These are phyloP conservation scores for Polydrusus pterygomalis DNA, from an alignment of 2,888 invertebrate species.

Conservation along the genomic window DNA sequence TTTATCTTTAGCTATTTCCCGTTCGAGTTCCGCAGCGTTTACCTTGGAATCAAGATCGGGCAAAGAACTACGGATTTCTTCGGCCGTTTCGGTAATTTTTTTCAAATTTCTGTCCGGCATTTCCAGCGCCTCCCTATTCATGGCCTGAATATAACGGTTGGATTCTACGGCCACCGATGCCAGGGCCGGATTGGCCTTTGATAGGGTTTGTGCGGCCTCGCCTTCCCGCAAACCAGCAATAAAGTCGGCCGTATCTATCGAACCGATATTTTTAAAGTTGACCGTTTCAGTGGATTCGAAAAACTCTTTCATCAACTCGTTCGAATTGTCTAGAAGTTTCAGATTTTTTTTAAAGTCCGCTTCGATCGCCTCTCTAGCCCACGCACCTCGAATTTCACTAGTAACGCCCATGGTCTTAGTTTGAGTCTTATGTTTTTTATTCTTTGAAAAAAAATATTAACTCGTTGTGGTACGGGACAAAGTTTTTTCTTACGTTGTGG, in stretches of 20 bases:
- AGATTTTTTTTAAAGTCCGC: background rate
- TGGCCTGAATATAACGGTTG: conserved; percentile 1
- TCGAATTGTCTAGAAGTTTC: background rate
- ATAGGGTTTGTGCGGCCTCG: background rate
- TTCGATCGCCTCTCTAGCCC: background rate
- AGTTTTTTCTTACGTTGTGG: too few species aligned
- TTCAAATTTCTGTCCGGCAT: conserved; percentile 8
- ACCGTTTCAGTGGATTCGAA: background rate
- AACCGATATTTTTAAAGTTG: background rate
- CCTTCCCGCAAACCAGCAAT: background rate
- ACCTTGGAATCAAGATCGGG: background rate
- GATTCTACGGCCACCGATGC: background rate
- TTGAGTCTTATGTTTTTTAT: background rate
- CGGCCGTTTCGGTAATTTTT: background rate
- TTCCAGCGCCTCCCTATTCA: too few species aligned
- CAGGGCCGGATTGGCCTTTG: background rate
- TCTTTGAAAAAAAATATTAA: background rate
- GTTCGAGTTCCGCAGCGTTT: background rate
- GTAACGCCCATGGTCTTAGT: conserved; percentile 3
- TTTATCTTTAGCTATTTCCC: background rate
- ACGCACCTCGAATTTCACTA: background rate
- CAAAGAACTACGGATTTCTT: background rate
- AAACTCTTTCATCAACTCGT: background rate
- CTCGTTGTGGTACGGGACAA: too few species aligned
- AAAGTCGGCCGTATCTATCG: background rate